Conservation (phyloP, 1,140 invertebrate genomes). For the Panulirus ornatus region DNA sequence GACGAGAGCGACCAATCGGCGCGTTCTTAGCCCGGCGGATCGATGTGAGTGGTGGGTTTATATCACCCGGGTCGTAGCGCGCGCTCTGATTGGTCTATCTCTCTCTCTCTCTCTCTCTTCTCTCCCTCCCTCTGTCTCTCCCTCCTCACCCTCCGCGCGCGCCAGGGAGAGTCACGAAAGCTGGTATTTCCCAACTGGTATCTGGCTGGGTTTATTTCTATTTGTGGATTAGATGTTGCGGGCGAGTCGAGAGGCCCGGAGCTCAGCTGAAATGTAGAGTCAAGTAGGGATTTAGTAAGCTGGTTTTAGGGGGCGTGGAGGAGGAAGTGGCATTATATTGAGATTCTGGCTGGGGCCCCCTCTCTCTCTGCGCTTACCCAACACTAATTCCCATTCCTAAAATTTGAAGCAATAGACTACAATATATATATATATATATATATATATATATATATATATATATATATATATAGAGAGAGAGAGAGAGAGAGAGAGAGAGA, state of each 20-base stretch:
- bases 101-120: no score
- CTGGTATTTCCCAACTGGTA: slow-evolving; percentile 43
- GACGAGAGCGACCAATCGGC: slow-evolving; percentile 28
- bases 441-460: no score
- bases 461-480: no score
- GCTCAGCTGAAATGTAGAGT: slow-evolving; percentile 69
- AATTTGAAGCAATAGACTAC: no score
- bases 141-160: no score
- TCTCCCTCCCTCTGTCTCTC: no score
- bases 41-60: slow-evolving; percentile 62
- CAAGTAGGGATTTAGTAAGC: slow-evolving; percentile 56
- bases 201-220: slow-evolving; percentile 65
- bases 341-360: no score
- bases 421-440: no score
- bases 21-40: slow-evolving; percentile 20
- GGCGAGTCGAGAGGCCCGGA: slow-evolving; percentile 50
- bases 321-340: not conserved
- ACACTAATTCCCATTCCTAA: no score
- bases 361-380: no score
- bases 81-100: slow-evolving; percentile 6
- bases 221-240: slow-evolving; percentile 67
- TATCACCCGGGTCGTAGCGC: slow-evolving; percentile 47
- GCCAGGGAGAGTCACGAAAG: slow-evolving; percentile 32
- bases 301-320: slow-evolving; percentile 17
- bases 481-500: not conserved